Percentiles rank a stretch among this genome's conserved stretches.
These are phyloP conservation scores for Lycia hirtaria DNA, from an alignment of 2,888 invertebrate species.

Conservation along the genomic window DNA sequence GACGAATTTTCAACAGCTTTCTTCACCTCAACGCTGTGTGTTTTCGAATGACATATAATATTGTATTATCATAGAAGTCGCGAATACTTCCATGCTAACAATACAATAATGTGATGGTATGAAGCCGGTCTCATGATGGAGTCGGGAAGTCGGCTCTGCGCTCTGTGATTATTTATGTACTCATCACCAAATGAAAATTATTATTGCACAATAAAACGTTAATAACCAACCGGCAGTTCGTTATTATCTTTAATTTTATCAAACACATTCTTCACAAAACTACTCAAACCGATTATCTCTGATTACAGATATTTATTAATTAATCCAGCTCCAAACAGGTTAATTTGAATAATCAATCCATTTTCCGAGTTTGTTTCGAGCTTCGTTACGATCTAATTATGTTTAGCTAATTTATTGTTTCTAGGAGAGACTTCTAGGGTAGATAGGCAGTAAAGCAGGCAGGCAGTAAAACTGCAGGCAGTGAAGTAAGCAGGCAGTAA, in stretches of 20 bases:
- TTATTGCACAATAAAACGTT: neutral
- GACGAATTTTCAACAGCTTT: too few relatives aligned
- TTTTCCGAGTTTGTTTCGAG: neutral
- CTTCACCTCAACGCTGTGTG: too few relatives aligned
- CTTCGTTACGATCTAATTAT: slow-evolving; percentile 19
- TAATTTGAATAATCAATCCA: slow-evolving; percentile 26
- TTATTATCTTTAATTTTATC: slow-evolving; percentile 1
- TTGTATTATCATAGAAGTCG: too few relatives aligned
- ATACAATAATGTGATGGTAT: too few relatives aligned
- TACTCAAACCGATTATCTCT: slow-evolving; percentile 6
- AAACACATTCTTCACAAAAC: slow-evolving; percentile 4
- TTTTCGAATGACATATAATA: too few relatives aligned
- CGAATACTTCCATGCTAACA: too few relatives aligned
- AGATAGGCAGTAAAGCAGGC: neutral
- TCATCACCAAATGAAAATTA: too few relatives aligned
- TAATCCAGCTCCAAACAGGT: slow-evolving; percentile 2
- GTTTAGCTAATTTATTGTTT: slow-evolving; percentile 16
- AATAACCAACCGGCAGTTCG: neutral
- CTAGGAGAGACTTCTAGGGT: slow-evolving; percentile 2
- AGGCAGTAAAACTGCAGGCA: slow-evolving; percentile 6
- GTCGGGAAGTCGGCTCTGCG: too few relatives aligned
- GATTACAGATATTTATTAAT: slow-evolving; percentile 9
- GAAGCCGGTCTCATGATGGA: too few relatives aligned
- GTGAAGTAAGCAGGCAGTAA: neutral
- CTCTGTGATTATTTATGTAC: too few relatives aligned